Conservation (phyloP, 2,888 invertebrate species). For the Yponomeuta evonymella region DNA sequence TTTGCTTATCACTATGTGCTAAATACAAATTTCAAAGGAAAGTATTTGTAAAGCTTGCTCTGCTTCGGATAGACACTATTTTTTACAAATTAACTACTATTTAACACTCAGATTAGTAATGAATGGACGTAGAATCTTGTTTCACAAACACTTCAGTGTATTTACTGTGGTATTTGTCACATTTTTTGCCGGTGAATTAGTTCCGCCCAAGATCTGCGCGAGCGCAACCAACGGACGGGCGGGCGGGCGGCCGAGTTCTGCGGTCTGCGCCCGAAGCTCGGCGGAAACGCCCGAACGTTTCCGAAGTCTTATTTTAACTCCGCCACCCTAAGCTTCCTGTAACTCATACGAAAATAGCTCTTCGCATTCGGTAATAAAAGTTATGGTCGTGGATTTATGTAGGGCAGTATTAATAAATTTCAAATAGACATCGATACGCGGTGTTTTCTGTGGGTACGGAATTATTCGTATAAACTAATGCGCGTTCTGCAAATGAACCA, state of each 20-base stretch:
- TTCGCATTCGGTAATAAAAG: slow-evolving; percentile 11
- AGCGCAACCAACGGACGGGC: slow-evolving; percentile 41
- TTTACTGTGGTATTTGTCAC: not conserved
- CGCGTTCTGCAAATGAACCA: too few relatives aligned
- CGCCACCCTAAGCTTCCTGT: slow-evolving; percentile 9
- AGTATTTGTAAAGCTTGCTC: not conserved
- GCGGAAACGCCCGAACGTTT: slow-evolving; percentile 51
- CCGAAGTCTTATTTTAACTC: slow-evolving; percentile 65
- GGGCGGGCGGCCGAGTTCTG: slow-evolving; percentile 65
- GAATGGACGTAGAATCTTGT: not conserved
- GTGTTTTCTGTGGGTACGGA: not conserved
- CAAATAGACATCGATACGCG: slow-evolving; percentile 3
- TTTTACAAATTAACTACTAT: too few relatives aligned
- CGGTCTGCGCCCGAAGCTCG: slow-evolving; percentile 31
- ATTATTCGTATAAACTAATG: not conserved
- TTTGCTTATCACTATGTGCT: not conserved
- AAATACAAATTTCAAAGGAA: not conserved
- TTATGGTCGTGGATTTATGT: slow-evolving; percentile 2
- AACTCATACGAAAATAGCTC: slow-evolving; percentile 14
- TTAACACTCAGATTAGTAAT: not conserved
- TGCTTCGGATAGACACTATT: not conserved
- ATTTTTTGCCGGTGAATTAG: slow-evolving; percentile 7
- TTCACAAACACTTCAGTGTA: not conserved
- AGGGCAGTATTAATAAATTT: slow-evolving; percentile 8
- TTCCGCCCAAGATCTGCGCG: slow-evolving; percentile 53